Base-by-base conservation (phyloP, 2,888 invertebrate genomes). In the Patella caerulea region DNA sequence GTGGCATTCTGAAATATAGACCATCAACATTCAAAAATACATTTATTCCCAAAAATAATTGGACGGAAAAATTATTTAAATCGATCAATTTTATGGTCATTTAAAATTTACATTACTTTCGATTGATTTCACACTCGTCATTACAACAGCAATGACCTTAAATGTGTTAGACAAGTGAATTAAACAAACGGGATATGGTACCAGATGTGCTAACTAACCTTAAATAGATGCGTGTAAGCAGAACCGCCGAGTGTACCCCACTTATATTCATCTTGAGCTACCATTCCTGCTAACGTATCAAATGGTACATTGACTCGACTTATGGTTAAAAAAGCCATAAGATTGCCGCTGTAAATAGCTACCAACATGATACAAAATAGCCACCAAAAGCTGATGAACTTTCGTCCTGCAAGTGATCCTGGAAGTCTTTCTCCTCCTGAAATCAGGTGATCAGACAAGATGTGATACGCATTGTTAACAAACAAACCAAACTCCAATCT, bases 281-380 rank as follows among this genome's bases (percentile, higher is more conserved):
- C 82, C 83, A 90, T 82, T 54, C 85, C 87, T 4, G 76, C 74
- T 14, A 89, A 76, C 0, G 85, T 85, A 74, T 86, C 78, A 74
- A 90, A 89, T 0, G 89, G 89, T 4, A 84, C 81, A 73, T 79
- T 83, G 52, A 85, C 85, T 29, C 83, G 84, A 59, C 82, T 82
- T 3, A 90, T 88, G 12, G 90, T 87, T 3, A 90, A 84, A 81
- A 88, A 90, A n/a, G 90, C 89, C 45, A 89, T 88, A 9, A 90
- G 86, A 77, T 89, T 90, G 0, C 90, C 89, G n/a, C 89, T 86
- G 81, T 90, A 90, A 0, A 87, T 89, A 15, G 87, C 88, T 2
- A 86, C 87, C 52, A 89, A 81, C 2, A 88, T 83, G 15, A 90
- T 86, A 24, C 84, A 84, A 71, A 88, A 87, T 17, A 88, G 69